Evolutionary conservation across 2,797 vertebrate genomes (phyloP), one percentile per base, ranked within the genome.

Genomic region (Dermochelys coriacea): DNA sequence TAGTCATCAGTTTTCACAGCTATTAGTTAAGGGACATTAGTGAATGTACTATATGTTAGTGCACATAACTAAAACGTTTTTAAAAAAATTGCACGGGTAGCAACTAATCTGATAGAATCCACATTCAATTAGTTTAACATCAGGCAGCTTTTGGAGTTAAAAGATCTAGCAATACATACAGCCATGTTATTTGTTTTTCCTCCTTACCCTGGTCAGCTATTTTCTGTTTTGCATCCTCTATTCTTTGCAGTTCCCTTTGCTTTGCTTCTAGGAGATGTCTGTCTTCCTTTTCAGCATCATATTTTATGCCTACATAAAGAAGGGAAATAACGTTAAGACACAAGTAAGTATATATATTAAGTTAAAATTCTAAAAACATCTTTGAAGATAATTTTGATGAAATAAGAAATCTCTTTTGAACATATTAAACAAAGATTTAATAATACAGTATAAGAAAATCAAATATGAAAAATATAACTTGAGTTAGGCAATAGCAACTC

Each of bases 171-270:
- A 15, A n/a, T 80, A 12, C n/a, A 9, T 54, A 52, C 34, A 14
- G 85, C 84, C 80, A 94, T 81, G 86, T 7, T 57, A 71, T 82
- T 80, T 92, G 47, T 4, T 90, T 85, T 52, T 51, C 64, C 93
- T 41, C 80, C 88, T 96, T 97, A 99, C 99, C 99, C 99, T 98
- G 98, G 93, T 99, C 98, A 55, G 99, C 99, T 95, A 99, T 99
- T 98, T 99, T 99, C 89, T 98, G 98, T 94, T 99, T 99, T 93
- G 99, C 99, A 94, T 99, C 99, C 96, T 99, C 99, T 97, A 99
- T 99, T 94, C 99, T 98, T 97, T 99, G 99, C 84, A 99, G 97
- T 97, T 99, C 99, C 59, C 98, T 98, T 95, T 99, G 99, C 80
- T 99, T 99, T 96, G 98, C 98, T 97, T 99, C 99, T 92, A 99